These are phyloP conservation scores for Polypterus senegalus DNA, from an alignment of 2,113 vertebrate species.

Conservation along the genomic window DNA sequence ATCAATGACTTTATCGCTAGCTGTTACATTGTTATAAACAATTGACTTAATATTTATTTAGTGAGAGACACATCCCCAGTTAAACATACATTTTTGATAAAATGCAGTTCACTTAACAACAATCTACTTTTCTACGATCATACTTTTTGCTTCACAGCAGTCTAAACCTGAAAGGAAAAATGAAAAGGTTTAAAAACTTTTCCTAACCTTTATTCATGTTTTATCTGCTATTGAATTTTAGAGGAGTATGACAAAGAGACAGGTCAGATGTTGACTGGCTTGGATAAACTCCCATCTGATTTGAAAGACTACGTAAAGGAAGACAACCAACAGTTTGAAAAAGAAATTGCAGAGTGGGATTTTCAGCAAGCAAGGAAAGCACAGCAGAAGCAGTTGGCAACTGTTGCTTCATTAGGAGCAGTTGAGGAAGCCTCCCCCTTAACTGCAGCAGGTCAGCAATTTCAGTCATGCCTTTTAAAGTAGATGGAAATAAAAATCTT, in stretches of 20 bases:
- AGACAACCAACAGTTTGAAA: constrained; percentile 82
- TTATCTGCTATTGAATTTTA: constrained; percentile 26
- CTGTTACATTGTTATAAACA: too few relatives aligned
- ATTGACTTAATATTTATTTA: too few relatives aligned
- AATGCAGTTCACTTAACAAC: too few relatives aligned
- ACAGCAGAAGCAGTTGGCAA: constrained; percentile 75
- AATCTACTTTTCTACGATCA: too few relatives aligned
- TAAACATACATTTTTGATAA: too few relatives aligned
- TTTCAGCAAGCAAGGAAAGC: constrained; percentile 67
- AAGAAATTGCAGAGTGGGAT: constrained; percentile 86
- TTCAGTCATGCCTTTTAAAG: too few relatives aligned
- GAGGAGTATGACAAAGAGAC: constrained; percentile 94
- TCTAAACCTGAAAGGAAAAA: too few relatives aligned
- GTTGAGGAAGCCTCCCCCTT: constrained; percentile 14
- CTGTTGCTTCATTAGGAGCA: constrained; percentile 34
- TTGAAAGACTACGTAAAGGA: constrained; percentile 82
- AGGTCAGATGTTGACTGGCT: constrained; percentile 73
- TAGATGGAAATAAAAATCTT: too few relatives aligned
- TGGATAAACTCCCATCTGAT: constrained; percentile 84
- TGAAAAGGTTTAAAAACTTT: too few relatives aligned
- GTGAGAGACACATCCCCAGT: too few relatives aligned
- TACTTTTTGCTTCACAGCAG: too few relatives aligned
- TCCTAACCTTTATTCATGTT: background rate
- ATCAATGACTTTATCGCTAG: too few relatives aligned
- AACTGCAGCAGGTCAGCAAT: constrained; percentile 2